Evolutionary conservation across 2,113 vertebrate genomes (phyloP).

Genomic region (Erythrolamprus reginae): DNA sequence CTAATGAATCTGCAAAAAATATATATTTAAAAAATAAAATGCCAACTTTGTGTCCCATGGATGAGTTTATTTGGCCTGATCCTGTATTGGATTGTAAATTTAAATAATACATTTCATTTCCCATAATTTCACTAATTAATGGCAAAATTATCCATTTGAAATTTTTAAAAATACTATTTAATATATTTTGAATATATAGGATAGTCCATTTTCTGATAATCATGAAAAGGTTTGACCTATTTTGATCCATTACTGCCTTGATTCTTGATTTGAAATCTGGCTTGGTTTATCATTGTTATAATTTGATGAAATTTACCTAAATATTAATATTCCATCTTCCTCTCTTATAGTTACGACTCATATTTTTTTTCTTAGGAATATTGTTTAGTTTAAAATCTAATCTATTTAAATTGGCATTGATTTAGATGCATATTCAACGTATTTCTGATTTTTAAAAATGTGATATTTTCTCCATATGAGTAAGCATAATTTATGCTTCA

Average conservation of each 20-base stretch:
- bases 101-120: not conserved
- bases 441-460: not conserved
- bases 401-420: not conserved
- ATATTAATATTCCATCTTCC: not conserved
- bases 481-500: not conserved
- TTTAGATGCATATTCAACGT: not conserved
- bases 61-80: not conserved
- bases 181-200: not conserved
- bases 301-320: not conserved
- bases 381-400: not conserved
- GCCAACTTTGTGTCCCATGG: not conserved
- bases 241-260: not conserved
- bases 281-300: not conserved
- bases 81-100: not conserved
- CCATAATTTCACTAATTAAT: not conserved
- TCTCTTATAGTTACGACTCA: not conserved
- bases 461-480: not conserved
- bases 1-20: not conserved
- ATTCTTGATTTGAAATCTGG: not conserved
- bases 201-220: not conserved
- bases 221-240: not conserved
- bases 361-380: not conserved
- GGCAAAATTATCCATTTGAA: not conserved
- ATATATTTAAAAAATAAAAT: not conserved
- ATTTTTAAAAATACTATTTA: not conserved